Conservation (phyloP, 2,888 invertebrate genomes). For the Habrosyne pyritoides region DNA sequence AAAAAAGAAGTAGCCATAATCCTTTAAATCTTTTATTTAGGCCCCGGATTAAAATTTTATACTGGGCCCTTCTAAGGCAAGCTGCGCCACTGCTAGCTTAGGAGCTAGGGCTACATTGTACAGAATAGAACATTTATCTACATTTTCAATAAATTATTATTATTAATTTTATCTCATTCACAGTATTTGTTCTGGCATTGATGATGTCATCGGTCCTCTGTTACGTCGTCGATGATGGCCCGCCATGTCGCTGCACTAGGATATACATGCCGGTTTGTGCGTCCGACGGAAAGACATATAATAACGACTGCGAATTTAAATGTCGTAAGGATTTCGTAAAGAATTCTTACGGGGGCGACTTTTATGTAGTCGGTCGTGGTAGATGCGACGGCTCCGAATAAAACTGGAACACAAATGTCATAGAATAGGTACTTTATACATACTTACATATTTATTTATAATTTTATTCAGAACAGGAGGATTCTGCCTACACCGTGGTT, state of each 20-base stretch:
- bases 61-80: no score
- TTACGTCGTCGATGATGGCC: conserved; percentile 7
- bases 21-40: no score
- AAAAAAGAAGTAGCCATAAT: no score
- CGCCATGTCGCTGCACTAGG: conserved; percentile 63
- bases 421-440: background rate
- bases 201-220: conserved; percentile 30
- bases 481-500: no score
- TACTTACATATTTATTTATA: background rate
- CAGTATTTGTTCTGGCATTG: conserved; percentile 50
- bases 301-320: conserved; percentile 65
- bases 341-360: conserved; percentile 14
- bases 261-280: conserved; percentile 73
- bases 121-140: no score
- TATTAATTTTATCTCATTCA: conserved; percentile 20
- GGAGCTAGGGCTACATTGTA: no score
- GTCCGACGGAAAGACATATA: conserved; percentile 58
- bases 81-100: no score
- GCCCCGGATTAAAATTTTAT: no score
- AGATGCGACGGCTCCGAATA: conserved; percentile 34
- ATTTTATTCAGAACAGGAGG: no score
- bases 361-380: conserved; percentile 29
- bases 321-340: conserved; percentile 46
- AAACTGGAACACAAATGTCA: background rate
- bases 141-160: background rate